Percentiles rank a stretch among this genome's conserved stretches.
These are phyloP conservation scores for Parasteatoda tepidariorum DNA, from an alignment of 1,140 invertebrate genomes.

Conservation along the genomic window DNA sequence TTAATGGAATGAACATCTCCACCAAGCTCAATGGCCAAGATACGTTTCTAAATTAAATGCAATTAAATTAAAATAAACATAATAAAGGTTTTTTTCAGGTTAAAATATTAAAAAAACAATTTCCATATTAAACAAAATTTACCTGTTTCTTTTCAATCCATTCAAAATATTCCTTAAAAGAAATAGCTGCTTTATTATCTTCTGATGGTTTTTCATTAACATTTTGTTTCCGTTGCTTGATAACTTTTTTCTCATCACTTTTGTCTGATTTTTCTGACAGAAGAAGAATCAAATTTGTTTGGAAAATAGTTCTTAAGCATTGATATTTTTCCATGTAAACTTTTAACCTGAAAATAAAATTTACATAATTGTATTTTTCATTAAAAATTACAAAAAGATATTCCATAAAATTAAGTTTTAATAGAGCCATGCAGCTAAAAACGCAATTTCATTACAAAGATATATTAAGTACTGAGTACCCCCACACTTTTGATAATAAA, in stretches of 20 bases:
- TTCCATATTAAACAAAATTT: conserved; percentile 7
- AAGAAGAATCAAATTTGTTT: conserved; percentile 83
- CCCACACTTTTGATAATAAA: too few relatives aligned
- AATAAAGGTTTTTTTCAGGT: neutral
- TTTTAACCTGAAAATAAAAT: conserved; percentile 77
- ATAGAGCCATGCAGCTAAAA: too few relatives aligned
- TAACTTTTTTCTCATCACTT: conserved; percentile 83
- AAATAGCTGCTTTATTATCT: conserved; percentile 89
- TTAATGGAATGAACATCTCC: conserved; percentile 89
- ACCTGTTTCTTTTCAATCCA: conserved; percentile 88
- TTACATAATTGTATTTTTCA: too few relatives aligned
- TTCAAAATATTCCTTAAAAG: conserved; percentile 88
- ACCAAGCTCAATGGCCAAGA: conserved; percentile 93
- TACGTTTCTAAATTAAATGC: conserved; percentile 74
- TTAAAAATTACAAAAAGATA: too few relatives aligned
- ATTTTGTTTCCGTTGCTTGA: conserved; percentile 66
- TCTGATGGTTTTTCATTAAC: conserved; percentile 76
- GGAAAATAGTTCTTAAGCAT: conserved; percentile 83
- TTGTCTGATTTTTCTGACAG: conserved; percentile 76
- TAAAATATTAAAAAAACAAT: neutral
- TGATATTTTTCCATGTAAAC: conserved; percentile 93
- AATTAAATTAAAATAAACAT: neutral
- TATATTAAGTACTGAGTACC: too few relatives aligned
- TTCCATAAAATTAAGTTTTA: too few relatives aligned
- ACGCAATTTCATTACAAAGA: too few relatives aligned